Conservation (phyloP, 2,113 vertebrate species). For the Aphelocoma coerulescens region DNA sequence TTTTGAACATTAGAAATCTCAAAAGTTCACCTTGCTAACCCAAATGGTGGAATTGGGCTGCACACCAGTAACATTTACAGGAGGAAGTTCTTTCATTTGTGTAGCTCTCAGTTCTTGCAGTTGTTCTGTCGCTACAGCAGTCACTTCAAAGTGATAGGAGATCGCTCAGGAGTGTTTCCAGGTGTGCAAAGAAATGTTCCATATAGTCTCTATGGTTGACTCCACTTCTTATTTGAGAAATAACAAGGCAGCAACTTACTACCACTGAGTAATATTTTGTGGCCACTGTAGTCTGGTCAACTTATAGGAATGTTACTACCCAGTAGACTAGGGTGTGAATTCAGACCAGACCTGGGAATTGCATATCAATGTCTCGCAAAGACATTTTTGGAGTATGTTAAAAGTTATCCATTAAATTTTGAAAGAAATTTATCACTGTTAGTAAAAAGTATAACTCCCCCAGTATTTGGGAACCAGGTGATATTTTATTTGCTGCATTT, state of each 20-base stretch:
- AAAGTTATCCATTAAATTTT: background rate
- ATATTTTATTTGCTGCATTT: background rate
- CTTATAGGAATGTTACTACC: background rate
- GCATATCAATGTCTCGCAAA: background rate
- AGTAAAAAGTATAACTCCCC: background rate
- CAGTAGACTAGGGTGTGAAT: background rate
- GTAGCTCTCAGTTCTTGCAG: background rate
- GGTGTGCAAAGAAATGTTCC: background rate
- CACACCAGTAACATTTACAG: background rate
- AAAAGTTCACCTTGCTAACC: background rate
- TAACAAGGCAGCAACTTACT: background rate
- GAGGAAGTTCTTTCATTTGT: background rate
- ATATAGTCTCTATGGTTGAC: background rate
- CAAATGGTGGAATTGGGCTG: background rate
- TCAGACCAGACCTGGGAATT: background rate
- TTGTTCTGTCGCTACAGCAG: background rate
- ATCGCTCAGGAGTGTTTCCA: background rate
- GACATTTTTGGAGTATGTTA: background rate
- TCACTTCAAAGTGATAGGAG: background rate
- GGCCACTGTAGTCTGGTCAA: background rate
- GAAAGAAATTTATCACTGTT: background rate
- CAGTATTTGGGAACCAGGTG: background rate
- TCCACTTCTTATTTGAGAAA: background rate
- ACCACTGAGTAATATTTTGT: background rate
- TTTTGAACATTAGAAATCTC: background rate